Base-by-base conservation (phyloP, 2,888 invertebrate genomes). In the Chromoteleia sp. region DNA sequence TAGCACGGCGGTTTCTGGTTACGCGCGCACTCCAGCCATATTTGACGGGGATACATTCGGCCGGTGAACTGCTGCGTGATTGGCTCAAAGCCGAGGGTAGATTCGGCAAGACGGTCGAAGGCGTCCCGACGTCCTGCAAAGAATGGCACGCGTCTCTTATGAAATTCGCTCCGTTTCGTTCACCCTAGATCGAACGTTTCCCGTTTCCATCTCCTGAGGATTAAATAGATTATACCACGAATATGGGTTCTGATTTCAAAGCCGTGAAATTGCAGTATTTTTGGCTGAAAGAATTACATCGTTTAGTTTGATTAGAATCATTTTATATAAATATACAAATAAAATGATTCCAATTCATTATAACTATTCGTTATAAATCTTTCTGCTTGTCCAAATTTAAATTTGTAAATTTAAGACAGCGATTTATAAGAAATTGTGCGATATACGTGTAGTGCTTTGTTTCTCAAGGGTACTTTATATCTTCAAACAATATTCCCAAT, bases 61-160 rank as follows among this genome's bases (percentile, higher is more conserved):
- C 73, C 41, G 68, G 45, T 61, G 78, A 75, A 71, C 68, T 71
- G 78, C 63, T 43, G 54, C 21, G 78, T 56, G 73, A 83, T 83
- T 83, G 83, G 83, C 76, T 79, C 59, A 41, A 19, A 25, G 25
- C 33, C 43, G 81, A 76, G 70, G 80, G 81, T 77, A 63, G 77
- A 71, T 74, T 75, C 61, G 73, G 70, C 58, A 70, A 79, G 70
- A 76, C 74, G 80, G 56, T 74, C 54, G 74, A 83, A 83, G 87
- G 88, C 89, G 88, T 89, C 88, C 81, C 87, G 86, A 88, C 87
- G 88, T 87, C 86, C 88, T 85, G 84, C 84, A 86, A 86, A 88
- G 89, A 89, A 87, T 87, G 89, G 90, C 90, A 91, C 90, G 91
- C 90, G 90, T 91, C 90, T 59, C 63, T 74, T 71, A 67, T 56